phyloP scores from a whole-genome alignment of 2,888 invertebrate genomes.

The Masnerella sp. region DNA sequence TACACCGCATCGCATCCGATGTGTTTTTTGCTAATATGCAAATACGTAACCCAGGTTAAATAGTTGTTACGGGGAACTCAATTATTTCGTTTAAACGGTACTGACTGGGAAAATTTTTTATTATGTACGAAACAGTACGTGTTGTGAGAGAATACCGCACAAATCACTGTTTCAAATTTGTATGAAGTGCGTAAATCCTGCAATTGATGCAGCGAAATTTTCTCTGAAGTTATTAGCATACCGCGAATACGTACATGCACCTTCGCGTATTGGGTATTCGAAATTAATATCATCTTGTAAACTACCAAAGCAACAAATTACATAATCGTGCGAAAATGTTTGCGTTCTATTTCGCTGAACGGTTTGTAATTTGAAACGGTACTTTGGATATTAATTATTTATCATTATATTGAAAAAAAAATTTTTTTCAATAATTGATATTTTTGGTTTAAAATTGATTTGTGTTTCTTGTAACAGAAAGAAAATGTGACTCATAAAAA shows the following conservation, averaged over 20 bases:
- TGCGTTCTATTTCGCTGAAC: too few species aligned
- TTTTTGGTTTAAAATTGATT: background rate
- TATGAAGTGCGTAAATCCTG: slow-evolving; percentile 35
- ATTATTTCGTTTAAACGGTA: slow-evolving; percentile 36
- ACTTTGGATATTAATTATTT: too few species aligned
- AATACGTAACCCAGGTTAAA: background rate
- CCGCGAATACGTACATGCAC: slow-evolving; percentile 6
- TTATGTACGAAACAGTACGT: slow-evolving; percentile 13
- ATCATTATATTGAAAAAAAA: background rate
- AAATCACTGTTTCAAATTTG: slow-evolving; percentile 29
- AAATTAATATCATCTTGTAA: slow-evolving; percentile 19
- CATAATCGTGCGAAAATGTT: too few species aligned
- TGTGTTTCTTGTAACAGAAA: too few species aligned
- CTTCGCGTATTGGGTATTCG: background rate
- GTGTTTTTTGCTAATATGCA: background rate
- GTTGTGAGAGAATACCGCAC: slow-evolving; percentile 31
- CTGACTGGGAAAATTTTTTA: slow-evolving; percentile 23
- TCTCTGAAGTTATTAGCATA: slow-evolving; percentile 36
- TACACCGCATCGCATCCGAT: background rate
- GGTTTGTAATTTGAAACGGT: too few species aligned
- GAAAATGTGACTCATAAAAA: too few species aligned
- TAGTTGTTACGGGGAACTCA: slow-evolving; percentile 17
- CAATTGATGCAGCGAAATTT: slow-evolving; percentile 33
- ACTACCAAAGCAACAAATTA: background rate
- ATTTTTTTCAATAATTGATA: background rate